Base-by-base conservation (phyloP, 2,888 invertebrate genomes). In the Boloria euphrosyne region DNA sequence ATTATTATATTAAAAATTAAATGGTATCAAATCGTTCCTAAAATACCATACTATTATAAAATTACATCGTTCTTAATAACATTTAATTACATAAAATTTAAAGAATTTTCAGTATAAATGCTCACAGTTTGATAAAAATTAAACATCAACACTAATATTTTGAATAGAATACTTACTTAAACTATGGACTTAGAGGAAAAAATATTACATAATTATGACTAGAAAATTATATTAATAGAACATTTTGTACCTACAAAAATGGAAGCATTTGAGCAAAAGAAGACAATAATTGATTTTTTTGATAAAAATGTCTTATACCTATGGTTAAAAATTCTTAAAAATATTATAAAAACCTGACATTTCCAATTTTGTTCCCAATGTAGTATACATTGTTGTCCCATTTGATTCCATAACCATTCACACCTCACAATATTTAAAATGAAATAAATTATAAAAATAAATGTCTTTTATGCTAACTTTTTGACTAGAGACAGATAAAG, bases 301-400 rank as follows among this genome's bases (percentile, higher is more conserved):
- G 7, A 10, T 38, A 50, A 50, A 61, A 16, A 49, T 22, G 43
- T 46, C 64, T 65, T 65, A 65, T 7, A 51, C 14, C 60, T 65
- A 59, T 0, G 38, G 46, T 46, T 58, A 46, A 50, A 65, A 62
- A 57, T n/a, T 55, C 43, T 59, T 66, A 60, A 55, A 62, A 66
- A 66, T 59, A 31, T 59, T 65, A 50, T 58, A 66, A 47, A 66
- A 66, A 60, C 65, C 62, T 62, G 59, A 52, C 22, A 46, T 58
- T 52, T 62, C 53, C 59, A 16, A 52, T 18, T 66, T 66, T 68
- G 66, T 50, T 68, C 65, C 68, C 68, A 52, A 67, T 62, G 44
- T 43, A 50, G 22, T 22, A 50, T 31, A 46, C 27, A 52, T 60
- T 43, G 13, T 51, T 22, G 38, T 52, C 52, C 46, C n/a, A 43